Conservation (phyloP, 2,113 vertebrate genomes). For the Plestiodon gilberti region DNA sequence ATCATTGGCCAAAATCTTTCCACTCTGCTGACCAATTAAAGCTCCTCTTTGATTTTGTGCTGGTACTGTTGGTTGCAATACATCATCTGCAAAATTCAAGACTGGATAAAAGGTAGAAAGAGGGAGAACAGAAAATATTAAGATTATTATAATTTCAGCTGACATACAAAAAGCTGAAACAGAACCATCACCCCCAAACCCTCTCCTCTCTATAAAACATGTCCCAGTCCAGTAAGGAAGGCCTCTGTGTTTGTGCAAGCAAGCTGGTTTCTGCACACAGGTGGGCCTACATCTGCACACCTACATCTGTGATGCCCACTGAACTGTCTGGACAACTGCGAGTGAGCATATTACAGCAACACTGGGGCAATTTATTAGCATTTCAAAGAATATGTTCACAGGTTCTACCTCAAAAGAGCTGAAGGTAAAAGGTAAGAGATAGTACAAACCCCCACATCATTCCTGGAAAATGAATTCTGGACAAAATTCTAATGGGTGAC, state of each 20-base stretch:
- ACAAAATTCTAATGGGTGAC: neutral
- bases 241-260: no score
- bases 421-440: rapidly evolving
- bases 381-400: neutral
- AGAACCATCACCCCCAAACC: neutral
- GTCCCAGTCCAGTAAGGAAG: no score
- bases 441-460: neutral
- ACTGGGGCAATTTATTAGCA: neutral
- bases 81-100: conserved; percentile 83
- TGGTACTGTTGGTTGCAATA: conserved; percentile 82
- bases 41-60: conserved; percentile 78
- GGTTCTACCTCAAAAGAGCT: neutral
- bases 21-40: conserved; percentile 74
- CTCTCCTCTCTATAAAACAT: neutral
- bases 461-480: neutral
- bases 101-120: conserved; percentile 53
- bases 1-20: conserved; percentile 84
- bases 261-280: neutral
- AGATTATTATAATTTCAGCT: neutral
- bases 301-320: neutral
- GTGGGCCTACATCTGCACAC: neutral
- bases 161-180: neutral
- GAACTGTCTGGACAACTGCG: neutral
- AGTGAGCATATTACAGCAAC: neutral
- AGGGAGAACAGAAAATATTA: conserved; percentile 29